These are phyloP conservation scores for Clostera curtula DNA, from an alignment of 2,888 invertebrate genomes.

Conservation along the genomic window DNA sequence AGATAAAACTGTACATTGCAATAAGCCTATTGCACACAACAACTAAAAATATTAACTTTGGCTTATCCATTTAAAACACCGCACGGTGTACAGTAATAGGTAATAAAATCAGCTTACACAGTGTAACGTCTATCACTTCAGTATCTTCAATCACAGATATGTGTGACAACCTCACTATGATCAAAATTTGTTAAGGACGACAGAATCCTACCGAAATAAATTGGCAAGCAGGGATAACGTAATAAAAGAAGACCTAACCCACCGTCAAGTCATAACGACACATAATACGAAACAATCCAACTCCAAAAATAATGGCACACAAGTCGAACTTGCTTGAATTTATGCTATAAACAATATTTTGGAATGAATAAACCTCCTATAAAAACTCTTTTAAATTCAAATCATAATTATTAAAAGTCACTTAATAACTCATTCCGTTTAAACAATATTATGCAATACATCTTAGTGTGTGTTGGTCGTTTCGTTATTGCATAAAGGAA, in stretches of 20 bases:
- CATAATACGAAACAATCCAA: constrained; percentile 11
- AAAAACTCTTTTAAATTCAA: constrained; percentile 14
- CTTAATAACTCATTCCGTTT: constrained; percentile 11
- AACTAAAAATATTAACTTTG: constrained; percentile 70
- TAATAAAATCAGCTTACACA: constrained; percentile 26
- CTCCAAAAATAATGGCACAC: constrained; percentile 45
- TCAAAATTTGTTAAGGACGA: constrained; percentile 19
- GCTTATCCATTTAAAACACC: constrained; percentile 67
- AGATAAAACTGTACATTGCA: constrained; percentile 67
- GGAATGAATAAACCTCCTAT: constrained; percentile 35
- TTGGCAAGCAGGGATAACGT: too few species aligned
- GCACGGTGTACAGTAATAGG: constrained; percentile 36
- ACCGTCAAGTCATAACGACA: constrained; percentile 7
- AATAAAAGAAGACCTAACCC: too few species aligned
- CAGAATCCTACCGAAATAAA: too few species aligned
- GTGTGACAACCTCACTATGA: constrained; percentile 25
- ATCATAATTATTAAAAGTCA: constrained; percentile 12
- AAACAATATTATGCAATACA: constrained; percentile 9
- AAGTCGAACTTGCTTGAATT: constrained; percentile 29
- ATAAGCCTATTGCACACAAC: constrained; percentile 68
- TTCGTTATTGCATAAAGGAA: constrained; percentile 25
- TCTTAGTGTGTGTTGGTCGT: constrained; percentile 9
- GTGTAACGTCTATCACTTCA: constrained; percentile 28
- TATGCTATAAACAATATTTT: constrained; percentile 23
- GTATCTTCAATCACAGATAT: constrained; percentile 35